Evolutionary conservation across 2,113 vertebrate genomes (phyloP).

Genomic region (Tachysurus fulvidraco): DNA sequence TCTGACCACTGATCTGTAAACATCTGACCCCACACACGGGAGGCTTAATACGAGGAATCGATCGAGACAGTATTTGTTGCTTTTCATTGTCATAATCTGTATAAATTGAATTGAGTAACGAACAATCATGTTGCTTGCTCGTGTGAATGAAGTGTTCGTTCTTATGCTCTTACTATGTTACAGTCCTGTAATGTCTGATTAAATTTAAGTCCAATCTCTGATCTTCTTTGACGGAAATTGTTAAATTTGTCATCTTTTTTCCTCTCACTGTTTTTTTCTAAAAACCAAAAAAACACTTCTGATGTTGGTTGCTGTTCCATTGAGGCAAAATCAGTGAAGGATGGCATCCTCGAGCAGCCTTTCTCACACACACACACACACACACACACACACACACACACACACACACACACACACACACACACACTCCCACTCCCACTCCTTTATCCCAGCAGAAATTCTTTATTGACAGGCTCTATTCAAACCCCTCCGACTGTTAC

Average conservation of each 20-base stretch:
- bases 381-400: conserved; percentile 55
- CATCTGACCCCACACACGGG: neutral
- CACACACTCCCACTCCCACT: conserved; percentile 62
- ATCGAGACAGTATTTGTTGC: neutral
- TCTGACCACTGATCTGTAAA: neutral
- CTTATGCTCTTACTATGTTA: neutral
- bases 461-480: conserved; percentile 91
- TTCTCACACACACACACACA: conserved; percentile 70
- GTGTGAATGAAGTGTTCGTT: neutral
- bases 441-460: conserved; percentile 81
- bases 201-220: neutral
- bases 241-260: neutral
- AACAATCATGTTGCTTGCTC: neutral
- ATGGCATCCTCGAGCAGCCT: conserved; percentile 85
- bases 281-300: conserved; percentile 51
- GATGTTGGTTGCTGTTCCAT: conserved; percentile 80
- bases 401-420: conserved; percentile 64
- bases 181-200: neutral
- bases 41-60: neutral
- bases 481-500: conserved; percentile 77
- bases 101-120: neutral
- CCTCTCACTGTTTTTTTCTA: neutral
- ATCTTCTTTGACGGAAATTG: neutral
- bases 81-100: neutral
- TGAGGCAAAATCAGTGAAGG: conserved; percentile 87